Conservation (phyloP, 2,113 vertebrate species). For the Sceloporus undulatus region DNA sequence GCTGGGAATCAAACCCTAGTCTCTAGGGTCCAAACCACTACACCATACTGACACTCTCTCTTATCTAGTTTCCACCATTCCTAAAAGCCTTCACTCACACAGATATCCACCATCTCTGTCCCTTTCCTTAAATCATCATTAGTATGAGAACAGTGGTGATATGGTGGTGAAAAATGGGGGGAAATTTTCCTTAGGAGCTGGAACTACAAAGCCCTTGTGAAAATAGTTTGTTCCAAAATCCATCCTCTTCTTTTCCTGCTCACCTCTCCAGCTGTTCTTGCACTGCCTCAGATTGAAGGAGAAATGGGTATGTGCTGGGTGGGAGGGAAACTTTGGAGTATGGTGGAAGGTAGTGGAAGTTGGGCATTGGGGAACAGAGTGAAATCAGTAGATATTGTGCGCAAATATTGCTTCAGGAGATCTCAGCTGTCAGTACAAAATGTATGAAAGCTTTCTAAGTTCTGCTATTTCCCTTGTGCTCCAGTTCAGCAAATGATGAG, state of each 20-base stretch:
- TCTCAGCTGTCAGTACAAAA: background rate
- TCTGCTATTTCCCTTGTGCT: background rate
- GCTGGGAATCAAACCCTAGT: too few species aligned
- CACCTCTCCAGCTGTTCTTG: background rate
- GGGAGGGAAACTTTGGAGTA: background rate
- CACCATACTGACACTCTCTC: too few species aligned
- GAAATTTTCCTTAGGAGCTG: too few species aligned
- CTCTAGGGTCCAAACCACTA: too few species aligned
- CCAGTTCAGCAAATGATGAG: constrained; percentile 16
- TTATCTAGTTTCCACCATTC: too few species aligned
- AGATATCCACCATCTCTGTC: too few species aligned
- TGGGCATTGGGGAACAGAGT: background rate
- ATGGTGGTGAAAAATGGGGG: too few species aligned
- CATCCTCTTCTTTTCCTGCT: background rate
- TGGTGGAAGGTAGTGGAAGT: background rate
- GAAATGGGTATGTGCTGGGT: background rate
- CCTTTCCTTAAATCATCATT: too few species aligned
- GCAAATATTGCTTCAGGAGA: constrained; percentile 23
- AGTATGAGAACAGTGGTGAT: too few species aligned
- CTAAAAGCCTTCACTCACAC: too few species aligned
- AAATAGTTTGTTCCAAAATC: background rate
- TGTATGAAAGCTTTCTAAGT: constrained; percentile 7
- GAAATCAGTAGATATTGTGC: background rate
- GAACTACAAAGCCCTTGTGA: too few species aligned
- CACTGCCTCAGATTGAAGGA: background rate